Conservation (phyloP, 2,113 vertebrate genomes). For the Sinocyclocheilus maitianheensis region DNA sequence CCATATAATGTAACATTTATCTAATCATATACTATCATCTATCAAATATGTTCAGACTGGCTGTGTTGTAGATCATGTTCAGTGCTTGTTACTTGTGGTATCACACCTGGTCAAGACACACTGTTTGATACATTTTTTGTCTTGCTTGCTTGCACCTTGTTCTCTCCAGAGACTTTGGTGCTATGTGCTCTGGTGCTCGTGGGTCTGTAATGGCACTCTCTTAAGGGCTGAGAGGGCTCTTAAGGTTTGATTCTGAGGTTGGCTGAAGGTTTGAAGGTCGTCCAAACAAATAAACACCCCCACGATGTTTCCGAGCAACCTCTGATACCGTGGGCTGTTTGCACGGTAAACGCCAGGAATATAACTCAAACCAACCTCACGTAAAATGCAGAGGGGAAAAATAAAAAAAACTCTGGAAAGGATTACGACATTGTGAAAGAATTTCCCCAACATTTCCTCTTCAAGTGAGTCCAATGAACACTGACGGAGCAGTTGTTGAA, state of each 20-base stretch:
- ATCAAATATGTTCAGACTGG: neutral
- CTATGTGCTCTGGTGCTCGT: neutral
- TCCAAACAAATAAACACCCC: conserved; percentile 46
- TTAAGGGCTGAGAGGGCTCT: conserved; percentile 11
- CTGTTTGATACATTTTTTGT: neutral
- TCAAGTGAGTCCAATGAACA: conserved; percentile 32
- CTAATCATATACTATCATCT: no score
- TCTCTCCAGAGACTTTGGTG: conserved; percentile 8
- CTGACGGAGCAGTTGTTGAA: conserved; percentile 37
- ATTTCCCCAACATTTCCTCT: conserved; percentile 53
- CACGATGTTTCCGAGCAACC: conserved; percentile 27
- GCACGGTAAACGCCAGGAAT: neutral
- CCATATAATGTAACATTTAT: neutral
- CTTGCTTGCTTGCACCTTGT: conserved; percentile 14
- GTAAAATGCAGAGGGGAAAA: conserved; percentile 20
- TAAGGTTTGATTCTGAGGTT: conserved; percentile 24
- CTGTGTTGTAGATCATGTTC: neutral
- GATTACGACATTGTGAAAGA: conserved; percentile 57
- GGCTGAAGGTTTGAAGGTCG: conserved; percentile 7
- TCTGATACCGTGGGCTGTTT: conserved; percentile 8
- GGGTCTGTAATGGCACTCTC: neutral
- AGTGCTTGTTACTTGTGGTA: neutral
- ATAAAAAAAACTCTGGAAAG: conserved; percentile 39
- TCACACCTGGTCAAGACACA: neutral
- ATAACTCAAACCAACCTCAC: conserved; percentile 42